Percentiles rank a stretch among this genome's conserved stretches.
phyloP scores from a whole-genome alignment of 2,888 invertebrate genomes.

The Anthophora plumipes region DNA sequence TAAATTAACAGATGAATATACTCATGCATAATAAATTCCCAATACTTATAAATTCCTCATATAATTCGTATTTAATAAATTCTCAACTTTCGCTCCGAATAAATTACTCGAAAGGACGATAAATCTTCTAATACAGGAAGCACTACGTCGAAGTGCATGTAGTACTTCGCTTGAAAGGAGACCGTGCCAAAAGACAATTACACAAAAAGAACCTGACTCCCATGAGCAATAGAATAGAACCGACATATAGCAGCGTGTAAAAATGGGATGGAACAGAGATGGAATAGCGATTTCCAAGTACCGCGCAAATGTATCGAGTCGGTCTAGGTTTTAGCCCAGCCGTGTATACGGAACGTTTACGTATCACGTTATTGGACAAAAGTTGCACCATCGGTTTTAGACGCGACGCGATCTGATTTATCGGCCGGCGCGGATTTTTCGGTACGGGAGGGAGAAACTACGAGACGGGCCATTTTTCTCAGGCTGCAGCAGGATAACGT shows the following conservation, averaged over 20 bases:
- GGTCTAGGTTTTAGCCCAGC: conserved; percentile 37
- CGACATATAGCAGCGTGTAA: not conserved
- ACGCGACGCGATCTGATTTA: conserved; percentile 78
- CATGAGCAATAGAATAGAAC: not conserved
- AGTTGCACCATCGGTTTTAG: conserved; percentile 78
- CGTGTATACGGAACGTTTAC: conserved; percentile 66
- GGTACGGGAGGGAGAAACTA: conserved; percentile 70
- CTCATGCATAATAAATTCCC: too few relatives aligned
- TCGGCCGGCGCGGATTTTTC: conserved; percentile 71
- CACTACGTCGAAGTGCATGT: too few relatives aligned
- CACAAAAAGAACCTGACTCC: not conserved
- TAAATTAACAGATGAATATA: too few relatives aligned
- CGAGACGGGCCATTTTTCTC: conserved; percentile 79
- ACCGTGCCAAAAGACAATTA: not conserved
- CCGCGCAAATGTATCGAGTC: conserved; percentile 61
- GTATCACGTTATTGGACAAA: conserved; percentile 78
- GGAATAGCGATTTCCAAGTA: conserved; percentile 21
- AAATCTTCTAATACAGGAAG: too few relatives aligned
- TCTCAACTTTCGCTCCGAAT: too few relatives aligned
- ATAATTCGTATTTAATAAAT: too few relatives aligned
- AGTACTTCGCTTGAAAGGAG: not conserved
- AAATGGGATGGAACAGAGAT: not conserved
- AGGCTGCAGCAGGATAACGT: conserved; percentile 72
- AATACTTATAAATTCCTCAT: too few relatives aligned
- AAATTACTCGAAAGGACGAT: too few relatives aligned